phyloP scores from a whole-genome alignment of 2,113 vertebrate species.

The Calonectris borealis region DNA sequence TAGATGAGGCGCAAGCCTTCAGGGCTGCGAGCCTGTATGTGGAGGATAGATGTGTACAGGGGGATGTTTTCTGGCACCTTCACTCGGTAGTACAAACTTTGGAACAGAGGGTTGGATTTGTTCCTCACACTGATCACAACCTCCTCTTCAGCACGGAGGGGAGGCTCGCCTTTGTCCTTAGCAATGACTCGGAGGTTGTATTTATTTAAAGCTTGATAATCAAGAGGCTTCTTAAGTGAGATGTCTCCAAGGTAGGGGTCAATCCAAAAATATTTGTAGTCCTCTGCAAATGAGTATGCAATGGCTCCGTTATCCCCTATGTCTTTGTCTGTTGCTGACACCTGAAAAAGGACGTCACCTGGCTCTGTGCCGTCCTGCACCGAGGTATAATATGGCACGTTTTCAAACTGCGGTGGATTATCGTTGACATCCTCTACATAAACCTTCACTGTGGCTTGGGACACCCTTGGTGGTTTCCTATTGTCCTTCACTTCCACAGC shows the following conservation, averaged over 20 bases:
- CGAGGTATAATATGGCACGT: constrained; percentile 84
- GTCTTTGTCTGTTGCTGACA: constrained; percentile 86
- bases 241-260: constrained; percentile 91
- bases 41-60: constrained; percentile 88
- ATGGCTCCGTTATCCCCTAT: constrained; percentile 83
- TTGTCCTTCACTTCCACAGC: constrained; percentile 86
- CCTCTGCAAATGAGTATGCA: constrained; percentile 84
- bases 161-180: constrained; percentile 82
- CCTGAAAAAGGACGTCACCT: constrained; percentile 93
- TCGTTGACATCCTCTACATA: constrained; percentile 91
- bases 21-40: constrained; percentile 93
- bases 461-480: constrained; percentile 81
- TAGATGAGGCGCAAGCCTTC: constrained; percentile 95
- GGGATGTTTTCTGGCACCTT: constrained; percentile 91
- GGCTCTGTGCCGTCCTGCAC: constrained; percentile 89
- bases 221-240: constrained; percentile 88
- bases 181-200: constrained; percentile 87
- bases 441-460: constrained; percentile 83
- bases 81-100: constrained; percentile 88
- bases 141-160: constrained; percentile 76
- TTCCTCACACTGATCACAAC: constrained; percentile 90
- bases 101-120: constrained; percentile 92
- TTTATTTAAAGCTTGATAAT: constrained; percentile 89
- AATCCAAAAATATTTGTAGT: constrained; percentile 89
- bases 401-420: constrained; percentile 85